Percentiles rank a stretch among this genome's conserved stretches.
phyloP scores from a whole-genome alignment of 2,113 vertebrate species.

The Phylloscopus trochilus region DNA sequence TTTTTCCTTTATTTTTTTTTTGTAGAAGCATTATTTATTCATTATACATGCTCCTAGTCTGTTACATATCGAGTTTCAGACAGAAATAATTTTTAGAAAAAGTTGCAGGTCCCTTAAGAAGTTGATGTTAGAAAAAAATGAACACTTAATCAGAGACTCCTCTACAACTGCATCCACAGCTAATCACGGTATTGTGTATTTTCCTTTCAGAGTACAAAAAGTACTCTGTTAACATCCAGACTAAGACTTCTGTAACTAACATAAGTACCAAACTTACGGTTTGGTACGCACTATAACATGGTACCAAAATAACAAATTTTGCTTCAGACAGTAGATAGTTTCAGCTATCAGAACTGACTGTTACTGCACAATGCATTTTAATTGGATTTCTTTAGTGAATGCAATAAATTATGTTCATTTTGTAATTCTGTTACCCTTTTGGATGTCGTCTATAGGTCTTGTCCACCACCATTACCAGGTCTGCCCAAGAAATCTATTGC shows the following conservation, averaged over 20 bases:
- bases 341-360: background rate
- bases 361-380: background rate
- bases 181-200: background rate
- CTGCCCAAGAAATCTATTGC: background rate
- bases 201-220: background rate
- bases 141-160: background rate
- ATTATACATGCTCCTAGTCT: background rate
- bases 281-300: background rate
- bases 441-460: background rate
- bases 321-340: background rate
- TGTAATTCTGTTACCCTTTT: background rate
- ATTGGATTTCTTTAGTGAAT: background rate
- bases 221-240: background rate
- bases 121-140: background rate
- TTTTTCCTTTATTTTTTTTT: background rate
- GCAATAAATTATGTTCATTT: background rate
- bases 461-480: background rate
- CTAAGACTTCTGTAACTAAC: background rate
- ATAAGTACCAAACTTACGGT: too few species aligned
- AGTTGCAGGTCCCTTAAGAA: background rate
- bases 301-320: background rate
- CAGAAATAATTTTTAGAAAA: background rate
- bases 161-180: background rate
- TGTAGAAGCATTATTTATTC: background rate
- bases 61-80: background rate